A percentile compares a stretch with the other conserved stretches of the same genome.
These are phyloP conservation scores for Ageneiosus marmoratus DNA, from an alignment of 2,113 vertebrate species.

Conservation along the genomic window DNA sequence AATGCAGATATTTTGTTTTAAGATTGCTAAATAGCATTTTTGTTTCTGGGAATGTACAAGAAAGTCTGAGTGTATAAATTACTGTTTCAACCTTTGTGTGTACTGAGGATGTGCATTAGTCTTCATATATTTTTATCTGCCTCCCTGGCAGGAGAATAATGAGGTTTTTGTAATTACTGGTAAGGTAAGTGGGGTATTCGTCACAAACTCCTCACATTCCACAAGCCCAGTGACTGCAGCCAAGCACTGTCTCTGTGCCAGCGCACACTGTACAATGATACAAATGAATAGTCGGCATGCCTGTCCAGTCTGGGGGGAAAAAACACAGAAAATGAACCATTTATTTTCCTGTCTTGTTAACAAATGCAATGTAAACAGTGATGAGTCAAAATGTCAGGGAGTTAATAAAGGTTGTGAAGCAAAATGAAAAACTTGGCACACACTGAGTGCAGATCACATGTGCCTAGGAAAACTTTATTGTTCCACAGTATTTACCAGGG, in stretches of 20 bases:
- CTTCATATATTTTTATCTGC: constrained; percentile 25
- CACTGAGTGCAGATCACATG: constrained; percentile 2
- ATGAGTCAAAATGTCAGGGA: constrained; percentile 1
- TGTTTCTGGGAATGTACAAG: background rate
- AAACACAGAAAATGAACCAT: constrained; percentile 18
- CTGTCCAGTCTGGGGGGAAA: background rate
- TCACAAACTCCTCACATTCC: constrained; percentile 56
- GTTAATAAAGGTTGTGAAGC: constrained; percentile 5
- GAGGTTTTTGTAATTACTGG: constrained; percentile 51
- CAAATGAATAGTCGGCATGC: constrained; percentile 37
- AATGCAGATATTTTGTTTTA: background rate
- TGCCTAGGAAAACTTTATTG: constrained; percentile 22
- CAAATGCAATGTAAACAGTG: constrained; percentile 32
- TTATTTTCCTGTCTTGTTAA: constrained; percentile 39
- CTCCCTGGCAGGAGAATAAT: constrained; percentile 41
- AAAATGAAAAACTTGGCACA: constrained; percentile 16
- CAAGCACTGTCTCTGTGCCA: constrained; percentile 38
- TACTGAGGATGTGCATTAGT: constrained; percentile 10
- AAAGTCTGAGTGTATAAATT: constrained; percentile 6
- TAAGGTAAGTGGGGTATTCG: constrained; percentile 57
- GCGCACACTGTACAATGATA: constrained; percentile 24
- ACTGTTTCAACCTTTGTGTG: background rate
- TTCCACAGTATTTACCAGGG: constrained; percentile 9
- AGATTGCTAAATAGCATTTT: background rate
- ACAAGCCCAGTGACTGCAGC: constrained; percentile 43